phyloP scores from a whole-genome alignment of 2,113 vertebrate genomes.

The Clinocottus analis region DNA sequence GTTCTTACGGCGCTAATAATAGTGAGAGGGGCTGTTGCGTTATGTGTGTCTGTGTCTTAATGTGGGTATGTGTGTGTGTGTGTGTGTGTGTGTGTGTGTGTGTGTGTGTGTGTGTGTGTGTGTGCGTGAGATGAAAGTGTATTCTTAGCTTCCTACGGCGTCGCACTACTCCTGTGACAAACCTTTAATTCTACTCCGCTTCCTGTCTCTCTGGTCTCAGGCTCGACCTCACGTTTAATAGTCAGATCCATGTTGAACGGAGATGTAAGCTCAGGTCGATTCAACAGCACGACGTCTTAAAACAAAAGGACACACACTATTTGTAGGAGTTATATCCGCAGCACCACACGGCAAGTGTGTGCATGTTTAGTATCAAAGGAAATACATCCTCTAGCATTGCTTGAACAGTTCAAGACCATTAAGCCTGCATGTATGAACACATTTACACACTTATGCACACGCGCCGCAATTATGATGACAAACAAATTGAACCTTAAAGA shows the following conservation, averaged over 20 bases:
- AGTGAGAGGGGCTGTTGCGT: slow-evolving; percentile 75
- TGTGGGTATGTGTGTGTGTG: slow-evolving; percentile 48
- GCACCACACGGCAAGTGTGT: not conserved
- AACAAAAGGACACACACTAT: not conserved
- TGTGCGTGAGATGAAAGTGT: slow-evolving; percentile 77
- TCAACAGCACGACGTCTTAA: not conserved
- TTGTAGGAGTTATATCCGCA: not conserved
- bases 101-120: slow-evolving; percentile 51
- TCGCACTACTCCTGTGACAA: slow-evolving; percentile 80
- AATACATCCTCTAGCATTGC: not conserved
- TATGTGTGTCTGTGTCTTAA: slow-evolving; percentile 63
- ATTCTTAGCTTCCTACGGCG: slow-evolving; percentile 90
- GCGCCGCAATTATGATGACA: not conserved
- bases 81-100: slow-evolving; percentile 62
- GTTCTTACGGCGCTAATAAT: slow-evolving; percentile 94
- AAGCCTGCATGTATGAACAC: not conserved
- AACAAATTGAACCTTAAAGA: not conserved
- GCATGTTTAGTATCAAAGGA: not conserved
- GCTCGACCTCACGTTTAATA: slow-evolving; percentile 47
- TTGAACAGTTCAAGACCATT: not conserved
- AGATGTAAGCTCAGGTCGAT: slow-evolving; percentile 84
- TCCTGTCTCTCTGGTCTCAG: slow-evolving; percentile 89
- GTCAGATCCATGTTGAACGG: slow-evolving; percentile 65
- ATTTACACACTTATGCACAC: not conserved
- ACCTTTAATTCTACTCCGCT: slow-evolving; percentile 90